Evolutionary conservation across 2,113 vertebrate genomes (phyloP).

Genomic region (Prionailurus viverrinus): DNA sequence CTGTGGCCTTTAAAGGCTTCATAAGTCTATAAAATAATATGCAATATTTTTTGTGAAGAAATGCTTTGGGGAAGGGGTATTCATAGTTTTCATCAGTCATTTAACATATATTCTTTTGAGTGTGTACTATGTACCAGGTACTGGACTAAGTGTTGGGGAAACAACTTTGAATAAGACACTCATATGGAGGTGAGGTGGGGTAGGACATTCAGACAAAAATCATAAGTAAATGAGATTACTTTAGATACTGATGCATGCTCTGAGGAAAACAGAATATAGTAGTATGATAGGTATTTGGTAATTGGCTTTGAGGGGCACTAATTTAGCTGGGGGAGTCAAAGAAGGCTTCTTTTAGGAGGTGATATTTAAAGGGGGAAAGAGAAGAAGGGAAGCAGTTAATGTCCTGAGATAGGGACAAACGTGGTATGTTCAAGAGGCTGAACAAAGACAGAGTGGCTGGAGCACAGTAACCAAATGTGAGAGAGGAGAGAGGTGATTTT

Average conservation of each 20-base stretch:
- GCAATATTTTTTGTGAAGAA: not conserved
- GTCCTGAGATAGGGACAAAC: not conserved
- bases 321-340: not conserved
- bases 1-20: not conserved
- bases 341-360: not conserved
- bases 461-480: not conserved
- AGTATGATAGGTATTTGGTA: not conserved
- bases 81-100: not conserved
- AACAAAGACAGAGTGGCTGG: not conserved
- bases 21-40: not conserved
- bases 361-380: not conserved
- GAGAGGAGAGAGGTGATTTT: not conserved
- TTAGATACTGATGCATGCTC: not conserved
- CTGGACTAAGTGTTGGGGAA: not conserved
- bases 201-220: not conserved
- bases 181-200: not conserved
- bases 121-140: too few relatives aligned
- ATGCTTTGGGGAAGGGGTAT: not conserved
- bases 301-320: not conserved
- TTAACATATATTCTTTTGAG: not conserved
- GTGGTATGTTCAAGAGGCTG: not conserved
- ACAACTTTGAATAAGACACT: not conserved
- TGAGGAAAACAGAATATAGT: not conserved
- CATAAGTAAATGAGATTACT: not conserved
- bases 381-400: not conserved